phyloP scores from a whole-genome alignment of 2,797 vertebrate species.

The Squalus acanthias region DNA sequence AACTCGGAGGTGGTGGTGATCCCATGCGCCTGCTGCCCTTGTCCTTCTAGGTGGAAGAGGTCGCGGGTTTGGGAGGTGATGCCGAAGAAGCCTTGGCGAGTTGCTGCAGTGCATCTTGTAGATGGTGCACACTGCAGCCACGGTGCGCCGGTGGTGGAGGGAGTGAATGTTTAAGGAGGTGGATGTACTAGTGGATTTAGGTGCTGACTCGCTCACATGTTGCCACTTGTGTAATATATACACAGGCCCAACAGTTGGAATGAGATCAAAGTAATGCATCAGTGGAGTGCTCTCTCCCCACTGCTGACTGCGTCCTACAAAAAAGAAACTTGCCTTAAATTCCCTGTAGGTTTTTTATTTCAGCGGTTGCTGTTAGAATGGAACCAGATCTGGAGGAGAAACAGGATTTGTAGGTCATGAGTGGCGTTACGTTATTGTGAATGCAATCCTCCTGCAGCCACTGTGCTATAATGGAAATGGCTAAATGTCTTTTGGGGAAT shows the following conservation, averaged over 20 bases:
- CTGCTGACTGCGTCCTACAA: not conserved
- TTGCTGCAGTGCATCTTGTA: no score
- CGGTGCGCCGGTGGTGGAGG: no score
- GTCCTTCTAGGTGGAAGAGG: no score
- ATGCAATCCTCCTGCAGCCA: not conserved
- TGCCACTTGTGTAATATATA: not conserved
- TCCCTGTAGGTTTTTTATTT: not conserved
- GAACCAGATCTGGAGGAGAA: slow-evolving; percentile 18
- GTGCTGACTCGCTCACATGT: not conserved
- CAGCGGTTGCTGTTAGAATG: not conserved
- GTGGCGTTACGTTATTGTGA: not conserved
- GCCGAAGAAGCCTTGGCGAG: no score
- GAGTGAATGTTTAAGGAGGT: no score
- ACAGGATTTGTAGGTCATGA: not conserved
- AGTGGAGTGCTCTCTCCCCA: not conserved
- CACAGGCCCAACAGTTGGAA: not conserved
- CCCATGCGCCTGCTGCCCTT: no score
- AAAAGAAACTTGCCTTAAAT: not conserved
- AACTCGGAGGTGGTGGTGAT: no score
- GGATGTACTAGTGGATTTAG: not conserved
- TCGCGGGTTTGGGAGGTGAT: no score
- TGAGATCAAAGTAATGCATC: not conserved
- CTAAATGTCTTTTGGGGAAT: not conserved
- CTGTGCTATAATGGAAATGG: not conserved
- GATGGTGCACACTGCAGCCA: no score